Evolutionary conservation across 2,888 invertebrate species (phyloP).

Genomic region (Rhogogaster chlorosoma): DNA sequence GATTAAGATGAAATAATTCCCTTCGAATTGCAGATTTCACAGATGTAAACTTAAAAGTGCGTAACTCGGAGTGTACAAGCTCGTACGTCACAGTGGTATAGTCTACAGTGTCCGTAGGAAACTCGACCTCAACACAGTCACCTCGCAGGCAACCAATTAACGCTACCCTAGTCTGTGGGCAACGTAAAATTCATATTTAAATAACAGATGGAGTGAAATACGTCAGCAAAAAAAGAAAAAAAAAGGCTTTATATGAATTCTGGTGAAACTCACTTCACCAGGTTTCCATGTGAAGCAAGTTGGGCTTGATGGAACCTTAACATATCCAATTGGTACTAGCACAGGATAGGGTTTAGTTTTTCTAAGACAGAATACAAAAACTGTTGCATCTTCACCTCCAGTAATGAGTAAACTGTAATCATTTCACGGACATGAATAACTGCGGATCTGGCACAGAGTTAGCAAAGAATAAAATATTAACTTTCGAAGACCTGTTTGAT

Average conservation of each 20-base stretch:
- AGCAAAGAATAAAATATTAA: conserved; percentile 31
- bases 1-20: conserved; percentile 81
- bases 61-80: conserved; percentile 72
- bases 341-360: conserved; percentile 74
- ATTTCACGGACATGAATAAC: conserved; percentile 51
- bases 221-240: not conserved
- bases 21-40: conserved; percentile 82
- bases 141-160: conserved; percentile 81
- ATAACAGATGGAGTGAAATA: not conserved
- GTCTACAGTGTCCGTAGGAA: conserved; percentile 76
- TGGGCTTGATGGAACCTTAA: conserved; percentile 83
- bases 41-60: conserved; percentile 79
- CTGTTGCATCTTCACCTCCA: conserved; percentile 84
- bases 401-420: conserved; percentile 81
- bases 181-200: conserved; percentile 46
- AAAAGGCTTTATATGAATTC: not conserved
- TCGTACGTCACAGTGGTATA: conserved; percentile 79
- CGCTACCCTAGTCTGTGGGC: conserved; percentile 75
- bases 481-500: conserved; percentile 64
- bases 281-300: conserved; percentile 86
- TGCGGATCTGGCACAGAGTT: conserved; percentile 6
- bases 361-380: conserved; percentile 83
- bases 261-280: conserved; percentile 74
- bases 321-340: conserved; percentile 84
- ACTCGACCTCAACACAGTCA: conserved; percentile 79